phyloP scores from a whole-genome alignment of 2,888 invertebrate genomes.

The Eremobia ochroleuca region DNA sequence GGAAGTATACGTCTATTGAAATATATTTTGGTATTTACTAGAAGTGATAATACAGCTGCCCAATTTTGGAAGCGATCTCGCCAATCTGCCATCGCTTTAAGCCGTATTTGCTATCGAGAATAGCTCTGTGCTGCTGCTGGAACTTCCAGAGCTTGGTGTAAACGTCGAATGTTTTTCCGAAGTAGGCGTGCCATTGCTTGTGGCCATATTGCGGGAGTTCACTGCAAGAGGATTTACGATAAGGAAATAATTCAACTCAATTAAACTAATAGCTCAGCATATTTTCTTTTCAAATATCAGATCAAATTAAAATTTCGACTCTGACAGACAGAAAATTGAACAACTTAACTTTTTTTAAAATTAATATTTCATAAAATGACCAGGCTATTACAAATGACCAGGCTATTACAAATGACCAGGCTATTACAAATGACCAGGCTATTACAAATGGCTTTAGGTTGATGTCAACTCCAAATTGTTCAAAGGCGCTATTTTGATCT shows the following conservation, averaged over 20 bases:
- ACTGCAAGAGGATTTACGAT: constrained; percentile 88
- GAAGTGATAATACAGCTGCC: constrained; percentile 99
- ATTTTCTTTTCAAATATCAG: background rate
- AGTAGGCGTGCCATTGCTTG: constrained; percentile 99
- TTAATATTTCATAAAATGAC: too few species aligned
- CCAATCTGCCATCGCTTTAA: constrained; percentile 99
- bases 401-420: too few species aligned
- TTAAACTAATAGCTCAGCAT: background rate
- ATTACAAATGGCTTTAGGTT: background rate
- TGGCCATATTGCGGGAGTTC: constrained; percentile 99
- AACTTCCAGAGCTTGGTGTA: constrained; percentile 99
- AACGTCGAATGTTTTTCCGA: constrained; percentile 98
- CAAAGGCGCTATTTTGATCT: background rate
- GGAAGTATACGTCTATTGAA: background rate
- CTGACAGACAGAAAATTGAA: background rate
- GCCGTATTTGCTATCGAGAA: constrained; percentile 98
- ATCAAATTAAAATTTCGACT: background rate
- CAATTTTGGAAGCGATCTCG: constrained; percentile 99
- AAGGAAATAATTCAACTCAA: background rate
- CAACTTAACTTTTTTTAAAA: fast-evolving
- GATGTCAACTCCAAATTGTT: background rate
- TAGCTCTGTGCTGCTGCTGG: constrained; percentile 98
- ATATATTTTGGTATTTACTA: constrained; percentile 91
- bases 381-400: background rate
- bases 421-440: too few species aligned